Evolutionary conservation across 1,140 invertebrate species (phyloP), one percentile per base, ranked within the genome.

Genomic region (Drosophila bocki): DNA sequence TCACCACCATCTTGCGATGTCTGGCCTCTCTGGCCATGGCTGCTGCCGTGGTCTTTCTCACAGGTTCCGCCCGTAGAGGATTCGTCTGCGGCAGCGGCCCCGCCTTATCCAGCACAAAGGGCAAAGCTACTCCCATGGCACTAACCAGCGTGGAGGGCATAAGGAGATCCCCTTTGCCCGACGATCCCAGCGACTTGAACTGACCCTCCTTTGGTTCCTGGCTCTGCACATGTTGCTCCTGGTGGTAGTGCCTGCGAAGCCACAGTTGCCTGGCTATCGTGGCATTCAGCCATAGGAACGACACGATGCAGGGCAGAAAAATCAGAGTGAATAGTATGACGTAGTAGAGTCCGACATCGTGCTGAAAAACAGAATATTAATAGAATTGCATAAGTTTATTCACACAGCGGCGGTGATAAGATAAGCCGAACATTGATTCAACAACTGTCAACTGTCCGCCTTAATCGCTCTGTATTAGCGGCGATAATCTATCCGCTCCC

Each of bases 241-340:
- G 78, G 13, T 64, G 77, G 45, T 74, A 72, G 58, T 88, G 82
- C 17, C 91, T 64, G 7, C 87, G 68, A 22, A 64, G 91, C 93
- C 93, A 94, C 50, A 95, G 91, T 56, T 94, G 92, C 32, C 91
- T 72, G 3, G 94, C 94, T n/a, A 95, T 93, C 1, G 93, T 93
- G 22, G 93, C 85, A 70, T 95, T 94, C 12, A 95, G 88, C 68
- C 93, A 93, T 12, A 95, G 37, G 64, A 95, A 95, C 50, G 93
- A 92, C 29, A 92, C 75, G 26, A 94, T 87, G 42, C 94, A 92
- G 11, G 94, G 94, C 32, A 94, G 22, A 54, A 95, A 95, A 68
- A 95, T 93, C 7, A 94, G 79, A n/a, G 90, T 64, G 37, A 94
- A 94, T 9, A 94, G 79, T 8, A 93, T 76, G 68, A 94, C 79